Base-by-base conservation (phyloP, 2,888 invertebrate genomes). In the Lamellibrachia satsuma region DNA sequence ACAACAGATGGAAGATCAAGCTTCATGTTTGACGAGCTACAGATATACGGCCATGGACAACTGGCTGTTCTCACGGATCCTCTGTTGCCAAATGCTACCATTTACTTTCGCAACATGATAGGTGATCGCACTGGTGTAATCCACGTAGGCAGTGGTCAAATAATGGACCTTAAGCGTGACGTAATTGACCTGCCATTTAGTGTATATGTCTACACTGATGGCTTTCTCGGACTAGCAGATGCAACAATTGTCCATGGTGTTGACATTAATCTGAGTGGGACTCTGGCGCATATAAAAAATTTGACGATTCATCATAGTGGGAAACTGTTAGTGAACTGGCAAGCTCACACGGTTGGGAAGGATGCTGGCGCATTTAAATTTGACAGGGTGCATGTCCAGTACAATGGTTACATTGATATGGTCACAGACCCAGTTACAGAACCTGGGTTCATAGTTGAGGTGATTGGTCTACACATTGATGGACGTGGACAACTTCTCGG, bases 71-170 rank as follows among this genome's bases (percentile, higher is more conserved):
- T 94, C 90, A 95, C 95, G 2, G 92, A 95, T 51, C 94, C 95
- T 6, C 93, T 94, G 6, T 93, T 93, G 27, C 90, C 92, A 9
- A 90, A 90, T 7, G 92, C 94, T 52, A 94, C 93, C 7, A 90
- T 95, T 27, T 93, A 93, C 93, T 95, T 95, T 90, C 93, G 93
- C 90, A 94, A 95, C 93, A 95, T 95, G 95, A 95, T 95, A 52
- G 95, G 95, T 52, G 95, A 95, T 93, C 93, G 95, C 39, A 94
- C 95, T 0, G 95, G 95, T 2, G 94, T 94, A 8, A 93, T 95
- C n/a, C 95, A 95, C 91, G 93, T 95, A 1, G 95, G 95, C 22
- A 92, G 93, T 52, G 93, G 94, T 11, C 95, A 95, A 93, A 93
- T 90, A 51, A 94, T 95, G 95, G 95, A 95, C 92, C 52, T 95